Percentiles rank a stretch among this genome's conserved stretches.
Conservation (phyloP, 2,113 vertebrate genomes). For the Lates calcarifer region DNA sequence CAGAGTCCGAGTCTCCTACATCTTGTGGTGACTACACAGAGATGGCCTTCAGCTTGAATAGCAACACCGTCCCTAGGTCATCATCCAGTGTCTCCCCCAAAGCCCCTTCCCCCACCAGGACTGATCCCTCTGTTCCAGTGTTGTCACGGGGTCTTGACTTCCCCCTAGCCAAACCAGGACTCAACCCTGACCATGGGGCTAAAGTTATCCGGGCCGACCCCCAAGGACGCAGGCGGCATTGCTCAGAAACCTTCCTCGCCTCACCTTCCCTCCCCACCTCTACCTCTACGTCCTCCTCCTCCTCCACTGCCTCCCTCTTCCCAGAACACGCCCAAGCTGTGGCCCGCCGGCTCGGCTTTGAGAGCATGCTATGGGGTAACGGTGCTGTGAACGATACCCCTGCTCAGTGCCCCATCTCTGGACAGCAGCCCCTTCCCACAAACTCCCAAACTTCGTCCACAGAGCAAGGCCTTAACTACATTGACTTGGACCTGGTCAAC, state of each 20-base stretch:
- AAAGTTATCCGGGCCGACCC: slow-evolving; percentile 81
- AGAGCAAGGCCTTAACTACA: slow-evolving; percentile 89
- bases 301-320: slow-evolving; percentile 79
- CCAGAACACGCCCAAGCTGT: slow-evolving; percentile 82
- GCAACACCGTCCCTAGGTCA: slow-evolving; percentile 56
- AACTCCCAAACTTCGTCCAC: slow-evolving; percentile 70
- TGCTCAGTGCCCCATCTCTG: slow-evolving; percentile 61
- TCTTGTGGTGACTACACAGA: slow-evolving; percentile 86
- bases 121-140: slow-evolving; percentile 70
- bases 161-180: slow-evolving; percentile 74
- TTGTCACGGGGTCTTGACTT: slow-evolving; percentile 81
- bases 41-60: slow-evolving; percentile 84
- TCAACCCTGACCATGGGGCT: slow-evolving; percentile 84
- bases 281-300: slow-evolving; percentile 71
- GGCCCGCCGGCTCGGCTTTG: slow-evolving; percentile 81
- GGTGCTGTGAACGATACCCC: slow-evolving; percentile 67
- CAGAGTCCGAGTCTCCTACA: slow-evolving; percentile 73
- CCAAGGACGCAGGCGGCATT: slow-evolving; percentile 82
- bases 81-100: slow-evolving; percentile 71
- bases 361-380: slow-evolving; percentile 79
- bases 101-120: slow-evolving; percentile 75
- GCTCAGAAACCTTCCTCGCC: slow-evolving; percentile 85
- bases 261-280: slow-evolving; percentile 75
- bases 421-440: slow-evolving; percentile 61
- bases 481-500: slow-evolving; percentile 88